Conservation (phyloP, 2,888 invertebrate genomes). For the Cryptops parisi region DNA sequence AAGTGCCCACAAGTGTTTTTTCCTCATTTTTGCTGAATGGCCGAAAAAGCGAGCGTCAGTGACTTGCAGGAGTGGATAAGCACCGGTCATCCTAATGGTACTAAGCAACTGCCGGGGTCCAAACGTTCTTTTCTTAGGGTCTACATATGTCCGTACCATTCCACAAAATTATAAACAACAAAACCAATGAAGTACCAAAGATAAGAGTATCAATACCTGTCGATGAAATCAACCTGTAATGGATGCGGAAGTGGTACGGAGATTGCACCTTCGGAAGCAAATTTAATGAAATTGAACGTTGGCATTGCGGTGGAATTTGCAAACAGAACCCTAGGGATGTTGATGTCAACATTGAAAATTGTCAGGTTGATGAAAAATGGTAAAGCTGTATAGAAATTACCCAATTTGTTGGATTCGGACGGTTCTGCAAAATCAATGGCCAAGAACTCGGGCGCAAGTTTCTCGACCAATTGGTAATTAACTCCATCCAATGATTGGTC, state of each 20-base stretch:
- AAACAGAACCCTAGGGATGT: not conserved
- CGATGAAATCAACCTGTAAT: not conserved
- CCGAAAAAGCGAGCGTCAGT: conserved; percentile 2
- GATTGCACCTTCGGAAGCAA: not conserved
- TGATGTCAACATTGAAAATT: not conserved
- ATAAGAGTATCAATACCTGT: no score
- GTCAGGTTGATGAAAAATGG: not conserved
- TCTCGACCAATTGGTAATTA: not conserved
- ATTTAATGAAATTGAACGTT: not conserved
- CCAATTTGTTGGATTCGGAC: not conserved
- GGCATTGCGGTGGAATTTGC: not conserved
- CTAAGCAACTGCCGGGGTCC: not conserved
- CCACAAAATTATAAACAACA: no score
- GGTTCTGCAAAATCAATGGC: not conserved
- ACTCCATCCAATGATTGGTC: not conserved
- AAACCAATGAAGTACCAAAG: no score
- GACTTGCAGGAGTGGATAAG: not conserved
- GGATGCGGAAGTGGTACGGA: not conserved
- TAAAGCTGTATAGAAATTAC: not conserved
- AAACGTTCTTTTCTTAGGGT: not conserved
- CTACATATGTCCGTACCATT: no score
- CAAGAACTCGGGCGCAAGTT: not conserved
- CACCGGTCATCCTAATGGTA: not conserved
- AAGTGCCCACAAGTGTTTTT: not conserved
- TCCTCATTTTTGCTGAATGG: not conserved